Conservation (phyloP, 2,888 invertebrate genomes). For the Cancer borealis region DNA sequence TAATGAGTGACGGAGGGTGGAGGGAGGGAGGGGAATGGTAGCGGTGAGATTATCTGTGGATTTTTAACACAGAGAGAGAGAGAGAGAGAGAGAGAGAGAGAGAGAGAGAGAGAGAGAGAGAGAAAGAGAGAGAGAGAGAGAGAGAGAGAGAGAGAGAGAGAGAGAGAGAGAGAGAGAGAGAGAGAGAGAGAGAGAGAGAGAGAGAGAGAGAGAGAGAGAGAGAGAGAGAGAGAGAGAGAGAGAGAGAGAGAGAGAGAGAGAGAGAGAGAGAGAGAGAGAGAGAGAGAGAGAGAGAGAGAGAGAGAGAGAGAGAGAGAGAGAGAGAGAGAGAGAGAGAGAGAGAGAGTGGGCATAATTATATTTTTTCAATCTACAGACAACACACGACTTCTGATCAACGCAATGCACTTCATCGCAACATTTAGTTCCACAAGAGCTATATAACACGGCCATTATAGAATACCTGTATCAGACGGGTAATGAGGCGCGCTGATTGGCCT, state of each 20-base stretch:
- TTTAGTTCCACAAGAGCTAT: not conserved
- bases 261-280: not conserved
- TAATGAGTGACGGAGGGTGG: not conserved
- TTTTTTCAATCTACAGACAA: not conserved
- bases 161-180: conserved; percentile 28
- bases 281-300: conserved; percentile 35
- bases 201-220: not conserved
- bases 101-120: conserved; percentile 34
- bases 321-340: conserved; percentile 1
- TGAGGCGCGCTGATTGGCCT: not conserved
- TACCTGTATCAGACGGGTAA: not conserved
- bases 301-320: conserved; percentile 34
- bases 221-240: conserved; percentile 33
- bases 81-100: conserved; percentile 24
- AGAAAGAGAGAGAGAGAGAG: no score
- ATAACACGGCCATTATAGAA: not conserved
- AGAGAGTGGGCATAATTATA: no score
- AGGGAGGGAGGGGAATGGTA: not conserved
- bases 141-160: not conserved
- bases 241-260: conserved; percentile 35
- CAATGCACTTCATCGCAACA: not conserved
- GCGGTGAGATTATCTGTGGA: not conserved
- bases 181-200: conserved; percentile 35
- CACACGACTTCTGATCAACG: not conserved
- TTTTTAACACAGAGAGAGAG: conserved; percentile 32